A percentile compares a stretch with the other conserved stretches of the same genome.
phyloP scores from a whole-genome alignment of 2,797 vertebrate genomes.

The Vespertilio murinus region DNA sequence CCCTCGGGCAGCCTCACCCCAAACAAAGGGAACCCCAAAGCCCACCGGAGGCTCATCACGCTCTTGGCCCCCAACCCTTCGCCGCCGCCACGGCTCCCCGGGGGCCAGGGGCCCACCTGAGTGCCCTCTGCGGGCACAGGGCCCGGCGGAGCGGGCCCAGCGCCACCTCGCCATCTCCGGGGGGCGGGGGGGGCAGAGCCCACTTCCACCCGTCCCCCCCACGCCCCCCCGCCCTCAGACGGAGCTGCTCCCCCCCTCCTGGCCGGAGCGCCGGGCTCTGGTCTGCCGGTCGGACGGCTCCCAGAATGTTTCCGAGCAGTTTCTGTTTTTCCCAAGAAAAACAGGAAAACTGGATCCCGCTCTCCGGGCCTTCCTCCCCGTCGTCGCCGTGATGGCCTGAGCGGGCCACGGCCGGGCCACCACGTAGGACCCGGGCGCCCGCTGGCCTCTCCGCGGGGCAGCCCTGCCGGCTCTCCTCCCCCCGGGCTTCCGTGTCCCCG shows the following conservation, averaged over 20 bases:
- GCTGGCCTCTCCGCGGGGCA: rapidly evolving
- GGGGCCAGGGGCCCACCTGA: not conserved
- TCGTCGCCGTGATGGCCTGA: rapidly evolving
- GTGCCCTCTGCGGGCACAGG: not conserved
- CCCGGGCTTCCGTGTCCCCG: not conserved
- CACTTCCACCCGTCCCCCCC: rapidly evolving
- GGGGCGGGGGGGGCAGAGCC: too few species aligned
- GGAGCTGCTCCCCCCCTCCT: not conserved
- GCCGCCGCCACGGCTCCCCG: not conserved
- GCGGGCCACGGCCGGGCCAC: rapidly evolving
- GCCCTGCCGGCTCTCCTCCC: not conserved
- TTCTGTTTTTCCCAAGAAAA: too few species aligned
- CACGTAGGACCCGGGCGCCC: not conserved
- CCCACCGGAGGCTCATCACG: not conserved
- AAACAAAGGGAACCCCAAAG: not conserved
- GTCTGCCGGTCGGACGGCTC: rapidly evolving
- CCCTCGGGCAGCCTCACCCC: not conserved
- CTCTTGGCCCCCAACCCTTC: too few species aligned
- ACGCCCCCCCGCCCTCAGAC: rapidly evolving
- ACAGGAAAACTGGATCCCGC: rapidly evolving
- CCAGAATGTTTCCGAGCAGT: rapidly evolving
- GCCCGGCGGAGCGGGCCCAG: not conserved
- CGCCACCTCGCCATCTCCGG: not conserved
- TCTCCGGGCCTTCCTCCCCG: rapidly evolving
- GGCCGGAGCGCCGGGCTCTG: rapidly evolving